phyloP scores from a whole-genome alignment of 2,797 vertebrate genomes.

The Heteromormyrus szaboi region DNA sequence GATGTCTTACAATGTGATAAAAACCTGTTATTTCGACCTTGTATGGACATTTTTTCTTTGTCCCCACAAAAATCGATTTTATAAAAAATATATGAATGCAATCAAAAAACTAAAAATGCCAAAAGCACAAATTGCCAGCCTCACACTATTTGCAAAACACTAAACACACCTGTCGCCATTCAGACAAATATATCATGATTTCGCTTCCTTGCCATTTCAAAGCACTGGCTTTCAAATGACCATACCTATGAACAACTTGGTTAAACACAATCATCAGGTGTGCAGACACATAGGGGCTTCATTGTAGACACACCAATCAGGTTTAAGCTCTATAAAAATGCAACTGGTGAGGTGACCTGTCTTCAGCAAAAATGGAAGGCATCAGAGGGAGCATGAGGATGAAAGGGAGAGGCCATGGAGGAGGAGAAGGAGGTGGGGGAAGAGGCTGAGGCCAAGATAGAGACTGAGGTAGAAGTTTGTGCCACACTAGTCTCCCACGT shows the following conservation, averaged over 20 bases:
- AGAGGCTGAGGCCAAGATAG: neutral
- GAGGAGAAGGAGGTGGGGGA: neutral
- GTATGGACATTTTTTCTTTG: neutral
- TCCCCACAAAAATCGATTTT: neutral
- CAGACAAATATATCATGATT: neutral
- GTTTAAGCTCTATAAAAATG: neutral
- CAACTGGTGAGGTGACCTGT: neutral
- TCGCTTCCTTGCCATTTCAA: neutral
- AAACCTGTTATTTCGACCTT: neutral
- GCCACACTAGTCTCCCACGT: constrained; percentile 17
- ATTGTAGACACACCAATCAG: neutral
- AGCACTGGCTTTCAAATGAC: neutral
- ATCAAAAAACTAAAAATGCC: neutral
- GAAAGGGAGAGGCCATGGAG: neutral
- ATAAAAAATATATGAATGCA: neutral
- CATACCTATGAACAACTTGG: neutral
- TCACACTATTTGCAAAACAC: neutral
- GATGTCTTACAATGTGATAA: neutral
- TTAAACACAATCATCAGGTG: neutral
- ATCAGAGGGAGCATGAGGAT: neutral
- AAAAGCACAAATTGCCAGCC: neutral
- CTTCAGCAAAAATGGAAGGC: neutral
- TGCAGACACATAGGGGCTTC: neutral
- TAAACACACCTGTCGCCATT: neutral
- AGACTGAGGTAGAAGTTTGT: neutral